Conservation (phyloP, 1,140 invertebrate species). For the Oscheius sp. region DNA sequence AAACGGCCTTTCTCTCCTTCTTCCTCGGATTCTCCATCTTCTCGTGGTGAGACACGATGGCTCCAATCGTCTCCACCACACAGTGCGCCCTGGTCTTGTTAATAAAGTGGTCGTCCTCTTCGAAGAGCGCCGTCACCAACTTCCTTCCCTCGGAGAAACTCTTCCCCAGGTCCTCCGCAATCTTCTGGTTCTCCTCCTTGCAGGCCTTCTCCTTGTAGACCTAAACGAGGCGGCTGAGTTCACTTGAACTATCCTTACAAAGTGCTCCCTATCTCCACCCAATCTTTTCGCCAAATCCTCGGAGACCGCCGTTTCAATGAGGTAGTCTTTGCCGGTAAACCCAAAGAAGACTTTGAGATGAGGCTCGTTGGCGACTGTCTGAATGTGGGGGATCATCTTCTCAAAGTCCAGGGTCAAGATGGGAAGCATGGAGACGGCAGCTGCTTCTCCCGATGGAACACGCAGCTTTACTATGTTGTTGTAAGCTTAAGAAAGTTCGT, state of each 20-base stretch:
- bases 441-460: conserved; percentile 5
- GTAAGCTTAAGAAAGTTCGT: background rate
- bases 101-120: conserved; percentile 15
- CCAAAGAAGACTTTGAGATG: background rate
- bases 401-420: background rate
- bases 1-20: no score
- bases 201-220: background rate
- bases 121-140: background rate
- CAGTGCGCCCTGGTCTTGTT: conserved; percentile 7
- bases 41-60: background rate
- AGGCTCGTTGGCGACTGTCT: no score
- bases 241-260: no score
- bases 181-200: background rate
- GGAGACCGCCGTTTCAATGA: background rate
- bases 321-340: background rate
- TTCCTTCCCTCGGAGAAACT: background rate
- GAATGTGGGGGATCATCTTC: background rate
- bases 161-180: background rate
- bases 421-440: background rate
- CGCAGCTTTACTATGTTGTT: background rate
- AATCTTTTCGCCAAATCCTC: conserved; percentile 1
- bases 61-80: conserved; percentile 5
- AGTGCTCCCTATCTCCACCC: background rate
- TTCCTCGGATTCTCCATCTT: no score
- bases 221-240: no score